Evolutionary conservation across 2,888 invertebrate genomes (phyloP).

Genomic region (Prosopocoilus inquinatus): DNA sequence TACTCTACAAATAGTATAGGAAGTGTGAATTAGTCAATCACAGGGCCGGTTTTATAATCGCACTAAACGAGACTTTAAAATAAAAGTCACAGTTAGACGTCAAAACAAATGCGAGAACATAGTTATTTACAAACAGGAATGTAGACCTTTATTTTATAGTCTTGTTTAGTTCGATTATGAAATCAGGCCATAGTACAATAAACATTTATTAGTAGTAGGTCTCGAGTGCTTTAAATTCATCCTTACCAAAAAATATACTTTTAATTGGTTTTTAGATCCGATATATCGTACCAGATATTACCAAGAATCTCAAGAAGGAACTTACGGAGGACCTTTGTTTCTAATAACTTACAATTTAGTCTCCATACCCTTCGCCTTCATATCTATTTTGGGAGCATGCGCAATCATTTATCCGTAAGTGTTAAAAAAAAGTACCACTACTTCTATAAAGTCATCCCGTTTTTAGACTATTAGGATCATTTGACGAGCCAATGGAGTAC

Average conservation of each 20-base stretch:
- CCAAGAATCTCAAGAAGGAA: slow-evolving; percentile 85
- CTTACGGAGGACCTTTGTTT: slow-evolving; percentile 84
- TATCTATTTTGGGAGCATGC: slow-evolving; percentile 69
- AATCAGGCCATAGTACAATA: too few relatives aligned
- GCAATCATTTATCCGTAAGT: slow-evolving; percentile 74
- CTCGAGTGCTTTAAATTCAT: too few relatives aligned
- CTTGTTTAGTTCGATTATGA: too few relatives aligned
- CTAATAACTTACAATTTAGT: slow-evolving; percentile 78
- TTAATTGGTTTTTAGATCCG: slow-evolving; percentile 58
- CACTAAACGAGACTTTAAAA: too few relatives aligned
- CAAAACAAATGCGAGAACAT: too few relatives aligned
- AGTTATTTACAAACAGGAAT: too few relatives aligned
- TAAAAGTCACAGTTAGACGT: too few relatives aligned
- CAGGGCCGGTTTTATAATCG: too few relatives aligned
- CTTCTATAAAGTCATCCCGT: neutral
- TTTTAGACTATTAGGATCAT: slow-evolving; percentile 57
- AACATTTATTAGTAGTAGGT: too few relatives aligned
- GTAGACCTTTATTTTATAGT: too few relatives aligned
- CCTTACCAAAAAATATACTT: neutral
- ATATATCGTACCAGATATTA: slow-evolving; percentile 87
- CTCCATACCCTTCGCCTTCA: slow-evolving; percentile 77
- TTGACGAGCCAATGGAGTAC: slow-evolving; percentile 60
- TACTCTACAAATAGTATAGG: too few relatives aligned
- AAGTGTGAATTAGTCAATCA: too few relatives aligned
- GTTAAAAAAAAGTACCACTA: neutral